Percentiles rank a stretch among this genome's conserved stretches.
phyloP scores from a whole-genome alignment of 2,888 invertebrate species.

The Spodoptera exigua region DNA sequence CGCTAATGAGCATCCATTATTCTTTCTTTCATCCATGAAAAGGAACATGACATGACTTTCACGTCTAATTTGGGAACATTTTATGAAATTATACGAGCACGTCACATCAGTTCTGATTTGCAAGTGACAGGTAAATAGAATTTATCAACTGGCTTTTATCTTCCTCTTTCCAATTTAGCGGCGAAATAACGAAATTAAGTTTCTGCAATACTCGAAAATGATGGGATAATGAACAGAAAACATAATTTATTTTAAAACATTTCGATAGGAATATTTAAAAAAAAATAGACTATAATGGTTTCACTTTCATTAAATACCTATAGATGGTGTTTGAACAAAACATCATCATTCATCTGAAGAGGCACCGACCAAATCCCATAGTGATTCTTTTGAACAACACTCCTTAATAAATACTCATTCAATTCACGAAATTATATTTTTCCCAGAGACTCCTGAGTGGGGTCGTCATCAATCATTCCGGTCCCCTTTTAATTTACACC shows the following conservation, averaged over 20 bases:
- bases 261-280: background rate
- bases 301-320: constrained; percentile 22
- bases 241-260: background rate
- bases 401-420: constrained; percentile 62
- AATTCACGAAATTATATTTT: constrained; percentile 67
- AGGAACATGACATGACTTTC: constrained; percentile 41
- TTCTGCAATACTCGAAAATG: constrained; percentile 13
- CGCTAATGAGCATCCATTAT: constrained; percentile 48
- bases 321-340: constrained; percentile 35
- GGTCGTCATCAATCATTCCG: constrained; percentile 73
- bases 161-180: constrained; percentile 19
- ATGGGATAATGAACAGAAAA: background rate
- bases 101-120: constrained; percentile 48
- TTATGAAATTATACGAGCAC: constrained; percentile 42
- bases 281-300: background rate
- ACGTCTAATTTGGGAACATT: constrained; percentile 39
- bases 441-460: constrained; percentile 56
- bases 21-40: constrained; percentile 44
- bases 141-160: constrained; percentile 34
- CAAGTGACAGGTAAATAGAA: constrained; percentile 45
- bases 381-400: constrained; percentile 46
- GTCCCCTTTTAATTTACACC: constrained; percentile 78
- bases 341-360: constrained; percentile 51
- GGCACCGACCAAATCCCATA: constrained; percentile 45
- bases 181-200: constrained; percentile 30